Percentiles rank a stretch among this genome's conserved stretches.
These are phyloP conservation scores for Hemicentrotus pulcherrimus DNA, from an alignment of 35 echinoderm and acorn worm genomes.

Conservation along the genomic window DNA sequence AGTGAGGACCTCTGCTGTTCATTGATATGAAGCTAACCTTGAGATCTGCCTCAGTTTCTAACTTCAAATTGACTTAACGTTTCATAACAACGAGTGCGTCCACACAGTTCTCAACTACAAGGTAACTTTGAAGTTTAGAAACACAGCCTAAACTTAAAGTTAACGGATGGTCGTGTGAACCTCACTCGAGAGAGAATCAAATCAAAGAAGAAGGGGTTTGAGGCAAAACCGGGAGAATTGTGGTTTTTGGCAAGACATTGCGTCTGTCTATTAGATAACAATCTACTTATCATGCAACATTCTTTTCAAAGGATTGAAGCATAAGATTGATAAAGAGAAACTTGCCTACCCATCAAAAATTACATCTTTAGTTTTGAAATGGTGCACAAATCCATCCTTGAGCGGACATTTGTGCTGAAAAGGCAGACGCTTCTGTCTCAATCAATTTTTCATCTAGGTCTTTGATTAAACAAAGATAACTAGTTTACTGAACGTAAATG, in stretches of 20 bases:
- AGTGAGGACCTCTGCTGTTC: too few relatives aligned
- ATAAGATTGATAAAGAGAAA: neutral
- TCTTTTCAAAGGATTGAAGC: neutral
- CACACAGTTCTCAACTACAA: too few relatives aligned
- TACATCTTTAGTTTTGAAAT: neutral
- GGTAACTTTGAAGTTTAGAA: too few relatives aligned
- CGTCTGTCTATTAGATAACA: conserved; percentile 12
- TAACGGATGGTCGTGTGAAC: too few relatives aligned
- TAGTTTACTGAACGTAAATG: too few relatives aligned
- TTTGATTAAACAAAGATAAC: too few relatives aligned
- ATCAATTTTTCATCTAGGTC: too few relatives aligned
- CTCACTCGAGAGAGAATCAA: neutral
- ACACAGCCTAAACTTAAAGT: too few relatives aligned
- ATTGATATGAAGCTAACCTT: too few relatives aligned
- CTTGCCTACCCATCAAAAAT: neutral
- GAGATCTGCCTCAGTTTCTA: too few relatives aligned
- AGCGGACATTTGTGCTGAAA: neutral
- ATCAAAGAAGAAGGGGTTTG: neutral
- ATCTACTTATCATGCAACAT: neutral
- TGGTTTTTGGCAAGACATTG: conserved; percentile 1
- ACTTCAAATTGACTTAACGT: too few relatives aligned
- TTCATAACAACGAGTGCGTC: too few relatives aligned
- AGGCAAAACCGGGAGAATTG: neutral
- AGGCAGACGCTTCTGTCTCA: neutral
- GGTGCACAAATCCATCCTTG: neutral